These are phyloP conservation scores for Asteroscopus sphinx DNA, from an alignment of 2,888 invertebrate genomes.

Conservation along the genomic window DNA sequence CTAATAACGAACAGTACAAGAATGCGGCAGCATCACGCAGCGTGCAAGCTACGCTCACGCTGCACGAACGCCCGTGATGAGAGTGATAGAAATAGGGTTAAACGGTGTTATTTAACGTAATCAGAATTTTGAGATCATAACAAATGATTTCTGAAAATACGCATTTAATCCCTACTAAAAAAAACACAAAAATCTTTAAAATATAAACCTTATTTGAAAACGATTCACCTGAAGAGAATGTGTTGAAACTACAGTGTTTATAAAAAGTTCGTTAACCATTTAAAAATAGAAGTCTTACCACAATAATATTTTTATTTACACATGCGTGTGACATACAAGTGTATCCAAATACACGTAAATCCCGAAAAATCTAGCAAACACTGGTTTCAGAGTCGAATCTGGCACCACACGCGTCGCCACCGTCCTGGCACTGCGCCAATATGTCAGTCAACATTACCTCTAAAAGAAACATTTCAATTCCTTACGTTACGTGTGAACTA, in stretches of 20 bases:
- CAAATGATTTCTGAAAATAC: no score
- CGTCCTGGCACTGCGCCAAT: conserved; percentile 65
- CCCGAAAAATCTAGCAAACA: conserved; percentile 56
- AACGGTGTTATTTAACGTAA: no score
- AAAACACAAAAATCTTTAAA: neutral
- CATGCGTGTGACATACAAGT: conserved; percentile 18
- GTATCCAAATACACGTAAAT: conserved; percentile 27
- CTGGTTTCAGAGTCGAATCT: conserved; percentile 61
- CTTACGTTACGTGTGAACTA: conserved; percentile 52
- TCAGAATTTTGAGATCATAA: no score
- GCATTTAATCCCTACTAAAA: no score
- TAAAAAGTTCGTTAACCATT: conserved; percentile 6
- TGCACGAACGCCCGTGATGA: neutral
- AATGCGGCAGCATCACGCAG: neutral
- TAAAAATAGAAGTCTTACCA: conserved; percentile 1
- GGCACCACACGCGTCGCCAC: conserved; percentile 62
- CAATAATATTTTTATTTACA: conserved; percentile 13
- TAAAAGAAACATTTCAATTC: conserved; percentile 60
- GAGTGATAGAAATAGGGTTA: neutral
- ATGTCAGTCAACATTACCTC: conserved; percentile 65
- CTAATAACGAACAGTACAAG: conserved; percentile 5
- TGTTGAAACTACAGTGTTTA: neutral
- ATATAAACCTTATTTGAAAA: neutral
- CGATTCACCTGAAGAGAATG: neutral
- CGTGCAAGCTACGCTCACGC: neutral